These are phyloP conservation scores for Brachyhypopomus occidentalis DNA, from an alignment of 2,113 vertebrate genomes.

Conservation along the genomic window DNA sequence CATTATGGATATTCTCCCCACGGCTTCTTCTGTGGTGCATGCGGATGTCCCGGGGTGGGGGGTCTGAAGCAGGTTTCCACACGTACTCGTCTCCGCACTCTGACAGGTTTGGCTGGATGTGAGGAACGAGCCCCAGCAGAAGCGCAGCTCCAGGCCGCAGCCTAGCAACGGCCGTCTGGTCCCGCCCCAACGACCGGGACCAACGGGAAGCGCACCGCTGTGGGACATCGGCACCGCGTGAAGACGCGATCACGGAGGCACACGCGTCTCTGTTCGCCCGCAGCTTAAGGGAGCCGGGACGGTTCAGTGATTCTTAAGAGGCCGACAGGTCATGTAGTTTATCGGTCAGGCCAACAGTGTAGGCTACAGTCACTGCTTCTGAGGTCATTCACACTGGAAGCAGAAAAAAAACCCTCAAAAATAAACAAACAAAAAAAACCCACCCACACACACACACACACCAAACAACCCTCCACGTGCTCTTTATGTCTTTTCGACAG, in stretches of 20 bases:
- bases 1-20: too few relatives aligned
- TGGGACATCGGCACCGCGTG: background rate
- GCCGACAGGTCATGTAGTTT: background rate
- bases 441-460: background rate
- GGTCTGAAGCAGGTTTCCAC: conserved; percentile 47
- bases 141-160: too few relatives aligned
- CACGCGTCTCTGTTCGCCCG: too few relatives aligned
- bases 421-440: conserved; percentile 19
- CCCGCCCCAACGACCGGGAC: background rate
- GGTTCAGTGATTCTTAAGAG: background rate
- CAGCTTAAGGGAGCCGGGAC: background rate
- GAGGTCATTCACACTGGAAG: too few relatives aligned
- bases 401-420: background rate
- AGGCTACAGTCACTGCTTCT: background rate
- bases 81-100: conserved; percentile 33
- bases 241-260: background rate
- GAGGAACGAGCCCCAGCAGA: conserved; percentile 39
- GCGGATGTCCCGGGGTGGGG: background rate
- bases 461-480: conserved; percentile 27
- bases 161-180: too few relatives aligned
- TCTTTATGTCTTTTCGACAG: conserved; percentile 18
- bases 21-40: too few relatives aligned
- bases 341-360: background rate
- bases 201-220: conserved; percentile 1
- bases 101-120: conserved; percentile 20